phyloP scores from a whole-genome alignment of 2,113 vertebrate genomes.

The Benitochromis conjunctus region DNA sequence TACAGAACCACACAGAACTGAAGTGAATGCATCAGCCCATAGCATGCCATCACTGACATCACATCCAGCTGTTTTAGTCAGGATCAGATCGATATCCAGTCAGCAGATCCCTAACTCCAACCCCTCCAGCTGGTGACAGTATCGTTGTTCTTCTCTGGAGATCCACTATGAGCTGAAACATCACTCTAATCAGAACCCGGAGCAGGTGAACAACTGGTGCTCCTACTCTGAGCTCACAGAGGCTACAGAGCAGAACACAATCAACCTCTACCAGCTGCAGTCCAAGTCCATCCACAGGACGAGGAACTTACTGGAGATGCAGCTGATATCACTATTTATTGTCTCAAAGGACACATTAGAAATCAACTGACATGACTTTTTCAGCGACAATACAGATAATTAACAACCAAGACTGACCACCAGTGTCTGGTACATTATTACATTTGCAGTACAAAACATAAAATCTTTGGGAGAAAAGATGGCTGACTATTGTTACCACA shows the following conservation, averaged over 20 bases:
- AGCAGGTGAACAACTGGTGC: not conserved
- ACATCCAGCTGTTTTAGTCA: not conserved
- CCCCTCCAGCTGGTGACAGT: not conserved
- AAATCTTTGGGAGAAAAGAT: not conserved
- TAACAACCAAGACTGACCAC: not conserved
- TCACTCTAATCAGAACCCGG: not conserved
- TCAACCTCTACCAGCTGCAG: not conserved
- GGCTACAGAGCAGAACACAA: not conserved
- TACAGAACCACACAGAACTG: not conserved
- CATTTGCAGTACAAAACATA: not conserved
- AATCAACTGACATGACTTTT: no score
- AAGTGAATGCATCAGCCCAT: not conserved
- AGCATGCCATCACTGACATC: not conserved
- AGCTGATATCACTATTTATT: not conserved
- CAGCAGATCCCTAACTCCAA: not conserved
- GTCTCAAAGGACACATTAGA: not conserved
- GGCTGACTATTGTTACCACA: not conserved
- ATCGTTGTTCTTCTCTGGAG: not conserved
- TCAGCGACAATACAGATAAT: rapidly evolving
- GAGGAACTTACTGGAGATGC: not conserved
- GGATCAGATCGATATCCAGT: rapidly evolving
- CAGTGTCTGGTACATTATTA: not conserved
- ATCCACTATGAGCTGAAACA: not conserved
- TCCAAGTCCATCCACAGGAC: not conserved
- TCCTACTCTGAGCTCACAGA: not conserved